Percentiles rank a stretch among this genome's conserved stretches.
These are phyloP conservation scores for Athalia cordata DNA, from an alignment of 2,888 invertebrate species.

Conservation along the genomic window DNA sequence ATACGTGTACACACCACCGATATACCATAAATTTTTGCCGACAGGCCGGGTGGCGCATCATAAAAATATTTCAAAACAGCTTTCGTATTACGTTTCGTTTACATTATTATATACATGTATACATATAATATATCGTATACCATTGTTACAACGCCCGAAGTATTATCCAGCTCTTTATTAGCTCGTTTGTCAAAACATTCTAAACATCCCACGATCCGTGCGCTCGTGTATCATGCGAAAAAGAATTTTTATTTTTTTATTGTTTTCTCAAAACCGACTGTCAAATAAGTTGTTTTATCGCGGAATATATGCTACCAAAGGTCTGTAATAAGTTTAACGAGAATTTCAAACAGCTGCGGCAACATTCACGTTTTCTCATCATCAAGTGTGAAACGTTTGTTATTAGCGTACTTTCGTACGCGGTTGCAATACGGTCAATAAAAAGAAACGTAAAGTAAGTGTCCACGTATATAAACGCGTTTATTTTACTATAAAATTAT, in stretches of 20 bases:
- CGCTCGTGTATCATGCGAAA: too few species aligned
- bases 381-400: background rate
- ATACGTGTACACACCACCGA: too few species aligned
- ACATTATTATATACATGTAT: background rate
- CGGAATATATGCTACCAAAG: background rate
- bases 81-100: background rate
- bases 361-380: constrained; percentile 2
- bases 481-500: too few species aligned
- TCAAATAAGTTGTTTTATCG: constrained; percentile 16
- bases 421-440: background rate
- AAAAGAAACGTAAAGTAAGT: background rate
- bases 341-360: background rate
- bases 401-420: background rate
- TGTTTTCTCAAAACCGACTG: background rate
- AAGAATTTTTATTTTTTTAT: too few species aligned
- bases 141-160: background rate
- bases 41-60: background rate
- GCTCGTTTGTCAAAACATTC: constrained; percentile 26
- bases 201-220: background rate
- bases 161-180: constrained; percentile 25
- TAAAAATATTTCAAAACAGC: constrained; percentile 3
- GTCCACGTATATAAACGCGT: too few species aligned
- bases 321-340: constrained; percentile 26
- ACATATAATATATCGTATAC: background rate
- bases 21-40: constrained; percentile 16